Evolutionary conservation across 2,113 vertebrate species (phyloP), one percentile per base, ranked within the genome.

Genomic region (Sclerurus mexicanus): DNA sequence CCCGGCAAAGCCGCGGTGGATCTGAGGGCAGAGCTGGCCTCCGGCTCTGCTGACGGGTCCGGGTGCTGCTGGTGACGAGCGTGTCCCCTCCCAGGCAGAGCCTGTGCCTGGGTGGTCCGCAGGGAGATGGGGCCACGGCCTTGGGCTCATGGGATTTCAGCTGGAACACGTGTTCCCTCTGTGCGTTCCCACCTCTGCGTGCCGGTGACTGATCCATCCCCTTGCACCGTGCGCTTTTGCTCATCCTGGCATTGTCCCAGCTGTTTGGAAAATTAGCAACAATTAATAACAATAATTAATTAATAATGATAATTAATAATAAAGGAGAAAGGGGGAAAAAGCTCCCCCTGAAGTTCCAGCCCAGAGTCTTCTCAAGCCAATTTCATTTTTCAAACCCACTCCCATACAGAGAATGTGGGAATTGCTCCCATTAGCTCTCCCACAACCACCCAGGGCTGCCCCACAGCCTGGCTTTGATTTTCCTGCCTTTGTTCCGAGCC

Each of bases 281-380:
- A 94, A 97, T 97, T 94, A 77, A 89, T 96, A 92, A 81, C 39
- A 80, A 89, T 91, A 96, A 98, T 98, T 76, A 89, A 76, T 89
- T 93, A 87, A 85, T 96, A 96, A 97, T 96, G 33, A 90, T 93
- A 95, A 97, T 98, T 97, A 96, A 97, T 96, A 97, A 96, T 87
- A 96, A 91, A 96, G 63, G 69, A 95, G 75, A 92, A 79, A 33
- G 39, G 55, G 59, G 63, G 27, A n/a, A 15, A 12, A 78, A 74
- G 53, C 85, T n/a, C 75, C 81, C 85, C 75, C 84, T 96, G 89
- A 96, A 97, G 94, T 81, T 46, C 59, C 69, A 86, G 75, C n/a
- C 14, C 64, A 25, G 82, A 56, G 8, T 82, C 92, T 92, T 85
- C 93, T 96, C 80, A 33, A 63, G 56, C 68, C 0, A 0, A 40